Evolutionary conservation across 2,797 vertebrate species (phyloP), one percentile per base, ranked within the genome.

Genomic region (Adrianichthys oophorus): DNA sequence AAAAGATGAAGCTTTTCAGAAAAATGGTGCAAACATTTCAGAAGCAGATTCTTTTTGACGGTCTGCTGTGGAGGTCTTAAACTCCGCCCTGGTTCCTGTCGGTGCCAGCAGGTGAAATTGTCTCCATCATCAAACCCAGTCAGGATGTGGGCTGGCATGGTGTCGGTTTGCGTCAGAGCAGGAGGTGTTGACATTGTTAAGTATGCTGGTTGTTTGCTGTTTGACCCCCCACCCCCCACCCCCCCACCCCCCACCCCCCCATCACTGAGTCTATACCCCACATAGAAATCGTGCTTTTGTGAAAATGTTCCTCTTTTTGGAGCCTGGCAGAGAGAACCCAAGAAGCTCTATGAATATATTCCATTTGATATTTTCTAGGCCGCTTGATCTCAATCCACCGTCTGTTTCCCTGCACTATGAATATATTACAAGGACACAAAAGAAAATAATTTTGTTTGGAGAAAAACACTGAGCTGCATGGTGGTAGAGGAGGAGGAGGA

Each of bases 301-400:
- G 51, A 32, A 18, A 63, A 59, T 65, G 52, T 15, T 48, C 23
- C 26, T 49, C 8, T 47, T 37, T 61, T 51, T 66, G 16, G 45
- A 59, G 65, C 54, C 75, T 26, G 29, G 65, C 70, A 63, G 57
- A 61, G 53, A 64, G 42, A 82, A 59, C 68, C 60, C 66, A 72
- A 72, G 60, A 63, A 72, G 49, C 65, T 64, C 50, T 60, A 79
- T 86, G 77, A 88, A 87, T 90, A 76, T 85, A 88, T 88, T 89
- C 83, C 50, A 75, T 88, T 87, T 90, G 85, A 91, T 90, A 81
- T 86, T 74, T 76, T 76, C 60, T 42, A 48, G 70, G 74, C 76
- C 67, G 83, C 75, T 77, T 84, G 74, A 84, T 88, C 80, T 75
- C 62, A 72, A 83, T 83, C 75, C 75, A 68, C 68, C 71, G 76